A percentile compares a stretch with the other conserved stretches of the same genome.
Conservation (phyloP, 2,797 vertebrate genomes). For the Sebastes dallii region DNA sequence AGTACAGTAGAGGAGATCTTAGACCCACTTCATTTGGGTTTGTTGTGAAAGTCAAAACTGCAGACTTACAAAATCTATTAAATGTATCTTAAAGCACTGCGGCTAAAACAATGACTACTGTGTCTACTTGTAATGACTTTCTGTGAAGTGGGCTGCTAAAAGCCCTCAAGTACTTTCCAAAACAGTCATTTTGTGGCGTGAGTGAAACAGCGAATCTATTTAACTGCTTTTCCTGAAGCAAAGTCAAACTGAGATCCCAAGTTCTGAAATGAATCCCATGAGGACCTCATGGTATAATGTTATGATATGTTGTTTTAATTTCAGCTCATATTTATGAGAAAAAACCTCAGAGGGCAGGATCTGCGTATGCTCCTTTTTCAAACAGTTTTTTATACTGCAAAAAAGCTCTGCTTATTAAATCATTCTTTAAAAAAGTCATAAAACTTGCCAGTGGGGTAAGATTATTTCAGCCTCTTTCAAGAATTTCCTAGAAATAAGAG, state of each 20-base stretch:
- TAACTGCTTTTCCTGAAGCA: conserved; percentile 53
- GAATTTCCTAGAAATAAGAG: not conserved
- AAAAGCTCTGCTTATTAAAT: not conserved
- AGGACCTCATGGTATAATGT: conserved; percentile 50
- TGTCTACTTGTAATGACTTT: conserved; percentile 59
- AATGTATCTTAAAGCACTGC: conserved; percentile 24
- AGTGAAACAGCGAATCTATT: conserved; percentile 54
- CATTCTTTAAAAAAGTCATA: not conserved
- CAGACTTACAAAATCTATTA: conserved; percentile 39
- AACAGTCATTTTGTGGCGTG: conserved; percentile 54
- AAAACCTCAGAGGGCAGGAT: not conserved
- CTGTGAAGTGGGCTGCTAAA: conserved; percentile 58
- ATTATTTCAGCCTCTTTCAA: not conserved
- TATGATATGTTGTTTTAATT: conserved; percentile 24
- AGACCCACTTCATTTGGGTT: conserved; percentile 22
- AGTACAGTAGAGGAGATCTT: conserved; percentile 2
- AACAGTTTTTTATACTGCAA: not conserved
- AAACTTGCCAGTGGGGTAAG: not conserved
- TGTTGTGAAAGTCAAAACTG: conserved; percentile 44
- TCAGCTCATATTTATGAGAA: not conserved
- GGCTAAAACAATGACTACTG: conserved; percentile 60
- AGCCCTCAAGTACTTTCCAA: conserved; percentile 64
- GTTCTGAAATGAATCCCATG: conserved; percentile 65
- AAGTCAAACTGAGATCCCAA: conserved; percentile 37
- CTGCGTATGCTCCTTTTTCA: not conserved